Percentiles rank a stretch among this genome's conserved stretches.
phyloP scores from a whole-genome alignment of 2,797 vertebrate genomes.

The Petrocephalus schoutedeni region DNA sequence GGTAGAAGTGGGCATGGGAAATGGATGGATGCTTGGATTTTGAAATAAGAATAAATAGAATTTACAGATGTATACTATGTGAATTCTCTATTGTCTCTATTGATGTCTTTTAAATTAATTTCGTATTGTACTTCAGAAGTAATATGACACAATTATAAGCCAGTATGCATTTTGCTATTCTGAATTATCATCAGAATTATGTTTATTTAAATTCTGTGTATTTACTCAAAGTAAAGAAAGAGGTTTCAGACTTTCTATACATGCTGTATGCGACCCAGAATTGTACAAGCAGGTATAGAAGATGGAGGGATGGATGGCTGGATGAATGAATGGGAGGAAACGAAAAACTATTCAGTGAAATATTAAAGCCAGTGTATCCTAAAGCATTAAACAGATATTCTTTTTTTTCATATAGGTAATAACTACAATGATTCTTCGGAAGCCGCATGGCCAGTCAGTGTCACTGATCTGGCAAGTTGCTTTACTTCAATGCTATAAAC shows the following conservation, averaged over 20 bases:
- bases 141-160: too few species aligned
- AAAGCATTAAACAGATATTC: not conserved
- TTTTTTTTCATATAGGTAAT: constrained; percentile 68
- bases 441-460: constrained; percentile 57
- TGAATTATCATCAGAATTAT: too few species aligned
- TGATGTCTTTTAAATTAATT: too few species aligned
- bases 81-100: too few species aligned
- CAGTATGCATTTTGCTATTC: too few species aligned
- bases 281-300: not conserved
- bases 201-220: not conserved
- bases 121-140: too few species aligned
- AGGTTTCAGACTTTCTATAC: not conserved
- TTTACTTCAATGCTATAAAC: not conserved
- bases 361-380: not conserved
- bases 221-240: not conserved
- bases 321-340: not conserved
- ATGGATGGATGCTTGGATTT: too few species aligned
- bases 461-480: constrained; percentile 67
- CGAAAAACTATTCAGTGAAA: not conserved
- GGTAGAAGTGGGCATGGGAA: too few species aligned
- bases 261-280: not conserved
- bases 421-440: constrained; percentile 51
- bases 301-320: not conserved
- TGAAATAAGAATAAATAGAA: too few species aligned
- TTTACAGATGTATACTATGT: too few species aligned